A percentile compares a stretch with the other conserved stretches of the same genome.
phyloP scores from a whole-genome alignment of 2,797 vertebrate genomes.

The Scyliorhinus canicula region DNA sequence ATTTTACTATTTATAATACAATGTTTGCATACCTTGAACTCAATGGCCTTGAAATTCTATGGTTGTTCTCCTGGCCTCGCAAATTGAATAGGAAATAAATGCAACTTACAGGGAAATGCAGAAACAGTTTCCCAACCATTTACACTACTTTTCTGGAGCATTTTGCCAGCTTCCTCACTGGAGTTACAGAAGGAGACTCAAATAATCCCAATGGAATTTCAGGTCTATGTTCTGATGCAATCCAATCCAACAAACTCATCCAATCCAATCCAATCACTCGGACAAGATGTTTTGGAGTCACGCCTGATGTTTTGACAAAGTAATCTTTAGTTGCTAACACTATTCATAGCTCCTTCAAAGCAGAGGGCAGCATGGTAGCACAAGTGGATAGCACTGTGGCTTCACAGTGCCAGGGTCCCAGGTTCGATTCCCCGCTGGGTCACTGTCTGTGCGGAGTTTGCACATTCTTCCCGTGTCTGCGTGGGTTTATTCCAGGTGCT shows the following conservation, averaged over 20 bases:
- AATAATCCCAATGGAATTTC: background rate
- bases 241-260: too few relatives aligned
- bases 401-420: too few relatives aligned
- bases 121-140: background rate
- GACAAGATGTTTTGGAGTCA: background rate
- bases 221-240: background rate
- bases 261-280: too few relatives aligned
- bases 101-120: background rate
- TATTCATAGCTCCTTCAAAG: background rate
- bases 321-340: background rate
- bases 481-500: too few relatives aligned
- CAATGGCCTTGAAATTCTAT: background rate
- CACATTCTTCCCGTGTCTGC: too few relatives aligned
- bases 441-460: too few relatives aligned
- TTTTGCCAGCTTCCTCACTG: background rate
- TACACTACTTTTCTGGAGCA: background rate
- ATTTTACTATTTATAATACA: background rate
- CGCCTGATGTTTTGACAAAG: background rate
- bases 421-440: too few relatives aligned
- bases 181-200: background rate
- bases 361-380: too few relatives aligned
- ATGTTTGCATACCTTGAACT: background rate
- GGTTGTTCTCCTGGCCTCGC: background rate
- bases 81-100: background rate
- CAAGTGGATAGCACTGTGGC: too few relatives aligned